These are phyloP conservation scores for Psammodynastes pulverulentus DNA, from an alignment of 2,113 vertebrate species.

Conservation along the genomic window DNA sequence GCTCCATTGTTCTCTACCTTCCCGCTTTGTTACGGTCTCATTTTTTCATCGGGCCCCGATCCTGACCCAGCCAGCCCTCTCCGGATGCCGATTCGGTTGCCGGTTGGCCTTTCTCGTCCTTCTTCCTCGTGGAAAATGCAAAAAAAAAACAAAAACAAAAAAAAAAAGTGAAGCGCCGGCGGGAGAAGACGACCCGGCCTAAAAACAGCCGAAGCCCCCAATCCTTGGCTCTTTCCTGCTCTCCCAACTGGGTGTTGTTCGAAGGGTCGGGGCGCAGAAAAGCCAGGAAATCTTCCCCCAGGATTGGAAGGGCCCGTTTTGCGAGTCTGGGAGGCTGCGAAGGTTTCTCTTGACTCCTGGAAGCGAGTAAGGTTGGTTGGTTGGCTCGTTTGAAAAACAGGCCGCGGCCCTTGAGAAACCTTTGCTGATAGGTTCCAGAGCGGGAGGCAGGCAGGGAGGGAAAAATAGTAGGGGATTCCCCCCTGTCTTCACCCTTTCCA, in stretches of 20 bases:
- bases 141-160: not conserved
- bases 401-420: not conserved
- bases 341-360: not conserved
- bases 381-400: not conserved
- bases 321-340: not conserved
- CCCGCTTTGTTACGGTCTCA: conserved; percentile 92
- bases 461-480: not conserved
- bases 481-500: not conserved
- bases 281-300: not conserved
- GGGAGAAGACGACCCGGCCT: not conserved
- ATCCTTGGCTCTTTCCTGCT: not conserved
- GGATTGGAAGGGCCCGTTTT: not conserved
- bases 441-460: not conserved
- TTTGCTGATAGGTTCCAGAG: not conserved
- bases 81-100: conserved; percentile 39
- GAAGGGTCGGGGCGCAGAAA: not conserved
- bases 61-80: conserved; percentile 74
- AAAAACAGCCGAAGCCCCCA: not conserved
- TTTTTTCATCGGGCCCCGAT: conserved; percentile 89
- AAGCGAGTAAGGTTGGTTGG: not conserved
- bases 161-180: not conserved
- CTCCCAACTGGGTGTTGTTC: not conserved
- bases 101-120: not conserved
- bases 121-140: conserved; percentile 47
- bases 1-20: conserved; percentile 83